phyloP scores from a whole-genome alignment of 2,113 vertebrate species.

The Antennarius striatus region DNA sequence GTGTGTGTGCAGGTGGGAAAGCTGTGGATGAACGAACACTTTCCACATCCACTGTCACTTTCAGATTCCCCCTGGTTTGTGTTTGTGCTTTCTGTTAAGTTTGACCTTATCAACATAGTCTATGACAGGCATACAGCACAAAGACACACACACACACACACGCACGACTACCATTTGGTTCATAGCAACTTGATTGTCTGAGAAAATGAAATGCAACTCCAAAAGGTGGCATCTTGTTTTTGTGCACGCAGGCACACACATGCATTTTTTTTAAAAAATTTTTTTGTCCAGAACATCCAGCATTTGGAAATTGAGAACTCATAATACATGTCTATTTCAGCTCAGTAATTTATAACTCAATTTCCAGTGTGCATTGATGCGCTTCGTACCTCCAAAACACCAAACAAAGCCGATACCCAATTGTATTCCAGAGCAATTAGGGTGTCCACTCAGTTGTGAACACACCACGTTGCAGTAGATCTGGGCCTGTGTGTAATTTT shows the following conservation, averaged over 20 bases:
- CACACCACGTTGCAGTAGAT: conserved; percentile 44
- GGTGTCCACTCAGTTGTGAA: conserved; percentile 78
- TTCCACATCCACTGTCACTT: conserved; percentile 58
- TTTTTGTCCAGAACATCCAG: conserved; percentile 63
- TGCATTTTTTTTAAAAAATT: too few relatives aligned
- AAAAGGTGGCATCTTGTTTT: conserved; percentile 25
- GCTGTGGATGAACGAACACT: conserved; percentile 50
- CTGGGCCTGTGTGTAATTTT: conserved; percentile 67
- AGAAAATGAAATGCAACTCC: conserved; percentile 55
- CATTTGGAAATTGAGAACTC: conserved; percentile 85
- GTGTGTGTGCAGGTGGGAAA: conserved; percentile 25
- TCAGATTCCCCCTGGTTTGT: conserved; percentile 49
- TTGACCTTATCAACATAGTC: conserved; percentile 72
- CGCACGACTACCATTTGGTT: conserved; percentile 14
- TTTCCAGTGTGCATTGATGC: conserved; percentile 75
- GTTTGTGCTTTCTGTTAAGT: conserved; percentile 57
- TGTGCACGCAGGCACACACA: background rate
- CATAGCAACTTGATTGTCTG: conserved; percentile 50
- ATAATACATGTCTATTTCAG: conserved; percentile 73
- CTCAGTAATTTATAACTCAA: conserved; percentile 80
- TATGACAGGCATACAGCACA: conserved; percentile 44
- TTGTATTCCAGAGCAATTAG: conserved; percentile 80
- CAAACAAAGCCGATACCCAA: conserved; percentile 75
- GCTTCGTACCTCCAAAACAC: conserved; percentile 75
- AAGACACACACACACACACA: conserved; percentile 35